Base-by-base conservation (phyloP, 2,888 invertebrate genomes). In the Leucania comma region DNA sequence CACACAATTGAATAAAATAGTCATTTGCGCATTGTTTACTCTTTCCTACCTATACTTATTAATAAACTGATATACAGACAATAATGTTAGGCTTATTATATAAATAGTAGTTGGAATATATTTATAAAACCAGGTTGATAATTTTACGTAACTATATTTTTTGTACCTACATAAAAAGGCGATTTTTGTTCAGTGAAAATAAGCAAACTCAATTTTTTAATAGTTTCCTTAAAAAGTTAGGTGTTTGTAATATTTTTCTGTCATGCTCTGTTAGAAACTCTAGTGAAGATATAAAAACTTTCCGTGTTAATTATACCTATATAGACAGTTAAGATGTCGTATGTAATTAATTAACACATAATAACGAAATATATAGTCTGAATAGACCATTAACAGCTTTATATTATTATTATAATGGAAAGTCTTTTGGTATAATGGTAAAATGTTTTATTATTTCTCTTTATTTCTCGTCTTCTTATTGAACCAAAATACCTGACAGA, bases 21-120 rank as follows among this genome's bases (percentile, higher is more conserved):
- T 82, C 83, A 82, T 79, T 79, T 79, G 38, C 22, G 57, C 10
- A 8, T 62, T 56, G 64, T 72, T 51, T 29, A 35, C 3, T 50
- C 24, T 64, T 77, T 77, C 54, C 77, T 76, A 51, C 42, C 48
- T 50, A 46, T 42, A 51, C 54, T 24, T 46, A 69, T 35, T 48
- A 26, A 32, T 57, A 59, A 64, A 26, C 2, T 17, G 17, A 17
- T 17, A 42, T 42, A 20, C 22, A 0, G 12, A 22, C 0, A 54
- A 26, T 22, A 46, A 5, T 22, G 17, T n/a, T 35, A 54, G 17
- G 6, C 0, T 22, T 26, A n/a, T 24, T 38, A 12, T 26, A n/a
- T 9, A 10, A 26, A 53, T 42, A 8, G 14, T 5, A 54, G 54
- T 35, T 35, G n/a, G 22, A 29, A 12, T n/a, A 35, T 12, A 22